Base-by-base conservation (phyloP, 2,797 vertebrate species). In the Salmo trutta region DNA sequence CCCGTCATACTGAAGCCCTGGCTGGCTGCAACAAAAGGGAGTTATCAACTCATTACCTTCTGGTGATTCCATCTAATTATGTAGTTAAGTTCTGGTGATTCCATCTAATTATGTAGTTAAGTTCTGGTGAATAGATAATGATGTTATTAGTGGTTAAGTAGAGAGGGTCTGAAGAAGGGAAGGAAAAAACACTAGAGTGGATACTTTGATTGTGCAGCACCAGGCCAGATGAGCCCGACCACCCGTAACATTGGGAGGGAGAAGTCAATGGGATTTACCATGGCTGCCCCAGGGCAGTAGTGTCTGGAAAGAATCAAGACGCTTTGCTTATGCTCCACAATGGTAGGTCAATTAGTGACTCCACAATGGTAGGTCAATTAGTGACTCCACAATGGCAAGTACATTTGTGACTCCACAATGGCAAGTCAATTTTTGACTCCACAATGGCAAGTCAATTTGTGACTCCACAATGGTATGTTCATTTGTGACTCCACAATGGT, bases 61-160 rank as follows among this genome's bases (percentile, higher is more conserved):
- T 47, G 41, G 41, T 47, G 41, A 47, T 47, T 47, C 12, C 41
- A 12, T 47, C 1, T 47, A 3, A 47, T 47, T 36, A 36, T 7
- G 36, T 36, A 70, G 36, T 6, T 36, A 36, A 7, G 36, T 36
- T 36, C 36, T 36, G 36, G 36, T 36, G 36, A 36, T 1, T 36
- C 12, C 53, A 71, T 65, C 70, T 21, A 53, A 65, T 77, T 72
- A 77, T 52, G 41, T 73, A 66, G 52, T 77, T 77, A 73, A 64
- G 52, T 19, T 47, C 71, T 31, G 41, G 29, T 62, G 47, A 53
- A 33, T 77, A 19, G 54, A 77, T 24, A 66, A 65, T 77, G 52
- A 73, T 31, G 14, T 73, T 8, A 66, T 77, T 73, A 52, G 19
- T 27, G 69, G 69, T 77, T 51, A 62, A 56, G 68, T 51, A 53